Base-by-base conservation (phyloP, 92 coral and sea anemone species). In the Porites rus region DNA sequence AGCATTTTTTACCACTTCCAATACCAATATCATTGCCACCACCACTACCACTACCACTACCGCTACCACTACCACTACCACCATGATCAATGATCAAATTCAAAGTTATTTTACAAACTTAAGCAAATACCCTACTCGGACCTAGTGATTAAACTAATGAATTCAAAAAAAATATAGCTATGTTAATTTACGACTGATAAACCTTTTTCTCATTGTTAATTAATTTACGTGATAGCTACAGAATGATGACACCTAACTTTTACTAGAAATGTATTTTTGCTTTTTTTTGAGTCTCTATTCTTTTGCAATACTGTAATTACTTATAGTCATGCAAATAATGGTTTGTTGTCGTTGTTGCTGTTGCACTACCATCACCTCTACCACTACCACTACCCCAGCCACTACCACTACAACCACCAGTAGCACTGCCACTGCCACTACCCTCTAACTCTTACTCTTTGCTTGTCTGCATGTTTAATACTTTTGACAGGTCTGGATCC, bases 401-500 rank as follows among this genome's bases (percentile, higher is more conserved):
- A 10, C 64, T 8, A 20, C 60, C 5, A 10, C 31, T 21, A 38
- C 20, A 38, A 18, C 20, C 25, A 73, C 43, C 51, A 76, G 28
- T 50, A 17, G 28, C 80, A 51, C 65, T 62, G 17, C 65, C 80
- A 51, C 65, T 62, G 17, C 65, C 80, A 75, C 62, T n/a, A 20
- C 65, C 80, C 14, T 13, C 2, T 54, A 54, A 13, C 14, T 28
- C 46, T 38, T 38, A 38, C 46, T 10, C 46, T 38, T 38, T 54
- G 10, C 14, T 54, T 54, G 3, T 9, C 60, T 54, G 60, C 10
- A 9, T 1, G 10, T 9, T 54, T 2, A 9, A 9, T 54, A 9
- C 14, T 54, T 9, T 54, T 54, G 60, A 21, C 25, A 92, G 94
- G 92, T n/a, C 84, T 92, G 4, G 94, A 92, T 72, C 94, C 94